Evolutionary conservation across 2,888 invertebrate genomes (phyloP), one percentile per base, ranked within the genome.

Genomic region (Ophioninae sp.): DNA sequence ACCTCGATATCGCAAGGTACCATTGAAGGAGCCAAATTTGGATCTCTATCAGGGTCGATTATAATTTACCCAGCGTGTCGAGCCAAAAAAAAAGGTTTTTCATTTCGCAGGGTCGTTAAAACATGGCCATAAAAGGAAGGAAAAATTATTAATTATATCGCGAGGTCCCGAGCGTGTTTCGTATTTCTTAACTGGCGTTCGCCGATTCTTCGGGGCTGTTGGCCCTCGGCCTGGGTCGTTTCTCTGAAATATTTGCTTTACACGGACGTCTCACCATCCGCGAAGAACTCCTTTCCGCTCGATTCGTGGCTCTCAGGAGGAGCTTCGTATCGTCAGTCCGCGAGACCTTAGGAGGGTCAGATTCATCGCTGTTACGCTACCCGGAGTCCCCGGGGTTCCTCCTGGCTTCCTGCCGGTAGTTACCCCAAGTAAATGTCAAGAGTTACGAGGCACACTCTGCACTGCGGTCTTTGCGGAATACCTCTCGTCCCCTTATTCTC

Each of bases 211-310:
- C 23, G 79, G 68, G 41, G 41, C 69, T 59, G 65, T 75, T 58
- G 78, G 63, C 64, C 73, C 41, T 68, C 41, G 44, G 67, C 58
- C 58, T 58, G 22, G 79, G 79, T 83, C 67, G 74, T 79, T 83
- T 59, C 73, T 76, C 81, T 88, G 87, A 88, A 88, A 87, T 88
- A 88, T 86, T 87, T 78, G 67, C 83, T 58, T 37, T 82, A 67
- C 64, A 72, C 74, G 82, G 64, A 41, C 64, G 59, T 67, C 67
- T 67, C 56, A 63, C 75, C 75, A 79, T 51, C 17, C 51, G 51
- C 13, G 68, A 56, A 7, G 30, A 30, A 6, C 44, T 37, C 77
- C 37, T 63, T 56, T 58, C 22, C 10, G 20, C 58, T 41, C 39
- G 20, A 61, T 79, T 63, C 68, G 63, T 56, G 68, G 23, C 20